A percentile compares a stretch with the other conserved stretches of the same genome.
These are phyloP conservation scores for Empis livida DNA, from an alignment of 2,888 invertebrate genomes.

Conservation along the genomic window DNA sequence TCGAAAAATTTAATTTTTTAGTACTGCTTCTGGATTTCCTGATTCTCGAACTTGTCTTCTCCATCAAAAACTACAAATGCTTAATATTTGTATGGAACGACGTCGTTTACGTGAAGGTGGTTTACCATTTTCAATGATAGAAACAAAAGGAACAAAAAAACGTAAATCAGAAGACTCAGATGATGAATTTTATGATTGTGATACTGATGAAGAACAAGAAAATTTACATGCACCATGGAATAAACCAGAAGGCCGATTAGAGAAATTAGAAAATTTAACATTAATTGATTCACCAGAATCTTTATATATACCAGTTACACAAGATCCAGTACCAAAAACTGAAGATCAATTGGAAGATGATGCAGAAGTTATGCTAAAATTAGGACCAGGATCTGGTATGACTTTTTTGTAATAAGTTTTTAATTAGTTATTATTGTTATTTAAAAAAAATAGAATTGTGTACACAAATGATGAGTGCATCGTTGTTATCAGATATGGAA, in stretches of 20 bases:
- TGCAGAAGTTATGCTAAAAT: slow-evolving; percentile 73
- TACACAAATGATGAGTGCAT: slow-evolving; percentile 88
- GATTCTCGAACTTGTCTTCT: slow-evolving; percentile 81
- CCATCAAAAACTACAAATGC: slow-evolving; percentile 87
- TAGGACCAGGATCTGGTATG: slow-evolving; percentile 63
- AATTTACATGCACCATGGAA: slow-evolving; percentile 15
- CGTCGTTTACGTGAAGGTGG: slow-evolving; percentile 41
- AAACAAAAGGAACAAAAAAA: background rate
- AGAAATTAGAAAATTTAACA: slow-evolving; percentile 51
- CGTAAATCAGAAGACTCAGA: slow-evolving; percentile 34
- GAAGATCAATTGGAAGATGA: slow-evolving; percentile 94
- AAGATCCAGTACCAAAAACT: slow-evolving; percentile 93
- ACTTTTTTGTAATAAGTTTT: background rate
- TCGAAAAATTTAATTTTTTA: slow-evolving; percentile 27
- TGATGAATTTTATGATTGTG: slow-evolving; percentile 76
- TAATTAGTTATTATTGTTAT: background rate
- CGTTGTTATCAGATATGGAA: slow-evolving; percentile 93
- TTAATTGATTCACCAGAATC: slow-evolving; percentile 53
- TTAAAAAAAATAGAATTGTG: background rate
- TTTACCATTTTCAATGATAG: slow-evolving; percentile 20
- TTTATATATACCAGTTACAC: slow-evolving; percentile 68
- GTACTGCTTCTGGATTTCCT: slow-evolving; percentile 68
- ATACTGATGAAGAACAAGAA: slow-evolving; percentile 42
- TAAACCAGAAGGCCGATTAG: slow-evolving; percentile 56
- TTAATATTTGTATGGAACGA: slow-evolving; percentile 64